Conservation (phyloP, 2,797 vertebrate species). For the Eulemur rubriventer region DNA sequence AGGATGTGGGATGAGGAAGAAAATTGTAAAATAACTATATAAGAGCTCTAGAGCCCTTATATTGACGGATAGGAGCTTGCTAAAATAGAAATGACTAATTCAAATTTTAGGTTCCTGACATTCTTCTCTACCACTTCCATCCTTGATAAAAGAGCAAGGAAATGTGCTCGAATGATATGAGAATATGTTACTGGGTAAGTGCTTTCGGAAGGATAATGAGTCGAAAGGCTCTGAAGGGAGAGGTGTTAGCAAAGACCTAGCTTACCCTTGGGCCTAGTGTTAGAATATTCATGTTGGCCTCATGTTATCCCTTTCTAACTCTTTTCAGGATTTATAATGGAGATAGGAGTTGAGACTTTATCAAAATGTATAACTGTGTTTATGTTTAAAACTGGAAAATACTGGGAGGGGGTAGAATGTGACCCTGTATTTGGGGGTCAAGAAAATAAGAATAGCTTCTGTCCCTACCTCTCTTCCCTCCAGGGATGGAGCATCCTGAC, state of each 20-base stretch:
- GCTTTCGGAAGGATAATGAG: not conserved
- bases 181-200: not conserved
- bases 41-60: not conserved
- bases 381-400: not conserved
- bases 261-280: not conserved
- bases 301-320: not conserved
- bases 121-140: not conserved
- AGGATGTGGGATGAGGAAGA: not conserved
- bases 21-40: not conserved
- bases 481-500: not conserved
- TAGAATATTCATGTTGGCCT: not conserved
- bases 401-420: not conserved
- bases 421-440: not conserved
- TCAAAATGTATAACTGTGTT: not conserved
- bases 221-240: not conserved
- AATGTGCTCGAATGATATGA: not conserved
- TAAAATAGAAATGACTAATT: not conserved
- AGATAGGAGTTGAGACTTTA: not conserved
- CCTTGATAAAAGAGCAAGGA: not conserved
- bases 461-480: no score
- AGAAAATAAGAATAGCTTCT: not conserved
- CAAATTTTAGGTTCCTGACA: not conserved
- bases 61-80: not conserved
- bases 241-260: not conserved
- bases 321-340: not conserved